phyloP scores from a whole-genome alignment of 2,888 invertebrate species.

The Melanotus villosus region DNA sequence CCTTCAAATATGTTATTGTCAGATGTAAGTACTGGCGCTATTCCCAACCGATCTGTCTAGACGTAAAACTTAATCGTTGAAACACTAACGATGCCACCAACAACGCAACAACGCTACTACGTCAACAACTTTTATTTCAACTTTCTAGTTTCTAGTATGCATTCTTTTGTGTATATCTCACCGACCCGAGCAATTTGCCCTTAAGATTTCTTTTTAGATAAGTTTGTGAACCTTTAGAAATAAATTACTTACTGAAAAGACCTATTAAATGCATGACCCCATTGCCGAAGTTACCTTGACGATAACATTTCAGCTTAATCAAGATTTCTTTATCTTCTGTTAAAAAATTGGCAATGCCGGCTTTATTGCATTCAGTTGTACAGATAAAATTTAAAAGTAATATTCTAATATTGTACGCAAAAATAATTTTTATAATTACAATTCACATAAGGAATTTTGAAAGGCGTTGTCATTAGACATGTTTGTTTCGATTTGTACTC shows the following conservation, averaged over 20 bases:
- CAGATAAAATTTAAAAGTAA: too few species aligned
- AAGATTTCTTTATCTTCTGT: too few species aligned
- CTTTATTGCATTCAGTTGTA: too few species aligned
- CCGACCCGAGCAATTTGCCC: conserved; percentile 3
- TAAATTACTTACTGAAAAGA: background rate
- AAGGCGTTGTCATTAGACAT: too few species aligned
- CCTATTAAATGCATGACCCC: background rate
- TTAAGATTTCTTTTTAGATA: conserved; percentile 10
- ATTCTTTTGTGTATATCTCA: conserved; percentile 1
- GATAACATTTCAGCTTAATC: too few species aligned
- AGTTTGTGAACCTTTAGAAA: background rate
- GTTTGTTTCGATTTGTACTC: too few species aligned
- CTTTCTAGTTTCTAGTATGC: background rate
- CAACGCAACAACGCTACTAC: conserved; percentile 18
- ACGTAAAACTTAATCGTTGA: conserved; percentile 5
- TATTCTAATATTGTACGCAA: too few species aligned
- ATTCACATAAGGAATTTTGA: too few species aligned
- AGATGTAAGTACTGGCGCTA: conserved; percentile 23
- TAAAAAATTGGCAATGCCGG: too few species aligned
- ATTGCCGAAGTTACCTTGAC: too few species aligned
- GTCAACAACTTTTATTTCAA: conserved; percentile 23
- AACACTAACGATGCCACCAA: conserved; percentile 22
- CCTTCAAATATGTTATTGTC: conserved; percentile 9
- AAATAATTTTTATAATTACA: too few species aligned
- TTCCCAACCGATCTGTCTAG: conserved; percentile 22